Evolutionary conservation across 2,888 invertebrate genomes (phyloP), one percentile per base, ranked within the genome.

Genomic region (Drosophila pullipes): DNA sequence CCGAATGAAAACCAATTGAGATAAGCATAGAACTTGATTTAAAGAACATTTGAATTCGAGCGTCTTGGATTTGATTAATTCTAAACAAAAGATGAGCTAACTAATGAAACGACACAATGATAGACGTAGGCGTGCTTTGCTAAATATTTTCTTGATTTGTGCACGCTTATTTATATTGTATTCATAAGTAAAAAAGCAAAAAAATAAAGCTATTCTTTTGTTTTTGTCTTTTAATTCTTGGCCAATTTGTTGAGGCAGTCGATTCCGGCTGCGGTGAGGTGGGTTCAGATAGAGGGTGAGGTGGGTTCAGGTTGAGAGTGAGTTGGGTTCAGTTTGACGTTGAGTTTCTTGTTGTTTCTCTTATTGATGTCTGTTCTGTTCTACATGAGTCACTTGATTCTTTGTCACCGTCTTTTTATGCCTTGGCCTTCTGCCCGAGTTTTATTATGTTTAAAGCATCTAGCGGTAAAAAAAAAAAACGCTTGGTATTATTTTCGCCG

Each of bases 331-430:
- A n/a, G 18, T 41, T 37, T 18, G 11, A 47, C 49, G 13, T 55
- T 52, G 35, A 35, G 49, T 41, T 37, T 37, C 28, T 60, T 54
- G 33, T 28, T 22, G 11, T 58, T 65, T 33, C 53, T 49, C 25
- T 72, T 75, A 50, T 62, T 78, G 66, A 76, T 66, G 53, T 47
- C 30, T 39, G 39, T 5, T 44, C 60, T 50, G 52, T 63, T 67
- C 66, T 69, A 74, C 58, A 76, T 82, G 81, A 82, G 52, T 82
- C 81, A 76, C 61, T 61, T 63, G 54, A 25, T 57, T 53, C 31
- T 50, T 53, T 70, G 33, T 60, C 44, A 47, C 22, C 22, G 52
- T 53, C 54, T 74, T 74, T 57, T 76, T 61, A 57, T 64, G 41
- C 50, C 35, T 67, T 76, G 68, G 72, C 78, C 59, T 66, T 64